Conservation (phyloP, 1,140 invertebrate genomes). For the Formica exsecta region DNA sequence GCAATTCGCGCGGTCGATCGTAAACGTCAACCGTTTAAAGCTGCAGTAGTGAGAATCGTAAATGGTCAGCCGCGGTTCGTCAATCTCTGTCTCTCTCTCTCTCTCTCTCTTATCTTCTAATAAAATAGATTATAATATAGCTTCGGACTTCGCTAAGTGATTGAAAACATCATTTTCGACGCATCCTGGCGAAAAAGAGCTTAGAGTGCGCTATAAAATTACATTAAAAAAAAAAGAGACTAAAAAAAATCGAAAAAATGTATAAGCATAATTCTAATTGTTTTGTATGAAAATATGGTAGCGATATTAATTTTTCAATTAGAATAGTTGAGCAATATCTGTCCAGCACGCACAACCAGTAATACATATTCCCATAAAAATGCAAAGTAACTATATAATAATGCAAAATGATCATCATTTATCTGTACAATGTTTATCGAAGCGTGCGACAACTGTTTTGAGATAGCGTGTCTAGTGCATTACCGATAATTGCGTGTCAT, state of each 20-base stretch:
- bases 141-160: background rate
- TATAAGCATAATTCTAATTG: background rate
- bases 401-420: background rate
- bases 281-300: background rate
- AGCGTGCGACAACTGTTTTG: conserved; percentile 7
- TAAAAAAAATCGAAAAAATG: background rate
- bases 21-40: background rate
- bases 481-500: conserved; percentile 35
- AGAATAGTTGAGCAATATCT: background rate
- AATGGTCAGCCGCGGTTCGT: conserved; percentile 3
- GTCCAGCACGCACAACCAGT: background rate
- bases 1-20: background rate
- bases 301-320: background rate
- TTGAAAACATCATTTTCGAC: background rate
- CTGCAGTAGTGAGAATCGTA: conserved; percentile 16
- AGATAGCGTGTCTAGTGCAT: conserved; percentile 17
- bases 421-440: conserved; percentile 32
- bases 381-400: background rate
- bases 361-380: background rate
- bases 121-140: background rate
- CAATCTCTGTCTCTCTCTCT: background rate
- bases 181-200: background rate
- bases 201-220: background rate
- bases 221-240: background rate
- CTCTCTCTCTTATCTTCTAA: background rate